Evolutionary conservation across 2,888 invertebrate genomes (phyloP).

Genomic region (Drosophila histrio): DNA sequence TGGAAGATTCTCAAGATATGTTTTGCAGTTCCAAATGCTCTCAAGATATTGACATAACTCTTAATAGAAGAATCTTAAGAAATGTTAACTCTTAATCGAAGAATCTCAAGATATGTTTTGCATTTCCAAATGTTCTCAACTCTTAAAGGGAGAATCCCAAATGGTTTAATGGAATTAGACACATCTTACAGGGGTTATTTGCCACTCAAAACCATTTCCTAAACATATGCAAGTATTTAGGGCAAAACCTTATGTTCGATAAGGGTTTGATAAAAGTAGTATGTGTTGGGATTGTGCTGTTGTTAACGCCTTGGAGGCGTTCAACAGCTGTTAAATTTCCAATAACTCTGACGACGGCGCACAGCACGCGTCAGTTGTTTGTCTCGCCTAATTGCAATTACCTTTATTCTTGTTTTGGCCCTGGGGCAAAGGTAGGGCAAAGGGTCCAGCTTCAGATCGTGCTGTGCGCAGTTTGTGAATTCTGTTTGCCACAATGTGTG

Average conservation of each 20-base stretch:
- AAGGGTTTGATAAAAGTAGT: constrained; percentile 9
- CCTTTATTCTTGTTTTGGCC: constrained; percentile 5
- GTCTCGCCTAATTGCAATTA: constrained; percentile 43
- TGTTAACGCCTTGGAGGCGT: constrained; percentile 49
- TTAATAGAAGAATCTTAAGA: not conserved
- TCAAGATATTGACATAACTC: not conserved
- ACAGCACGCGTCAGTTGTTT: constrained; percentile 71
- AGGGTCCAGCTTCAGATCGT: not conserved
- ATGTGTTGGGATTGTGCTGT: constrained; percentile 2
- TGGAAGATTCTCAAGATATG: too few species aligned
- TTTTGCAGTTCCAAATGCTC: not conserved
- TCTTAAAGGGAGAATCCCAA: too few species aligned
- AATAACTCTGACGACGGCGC: constrained; percentile 27
- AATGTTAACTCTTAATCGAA: too few species aligned
- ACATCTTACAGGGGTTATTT: too few species aligned
- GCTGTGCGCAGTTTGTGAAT: constrained; percentile 38
- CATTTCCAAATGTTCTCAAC: too few species aligned
- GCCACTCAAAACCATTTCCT: not conserved
- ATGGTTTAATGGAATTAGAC: too few species aligned
- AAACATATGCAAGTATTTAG: not conserved
- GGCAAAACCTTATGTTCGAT: constrained; percentile 13
- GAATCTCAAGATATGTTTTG: too few species aligned
- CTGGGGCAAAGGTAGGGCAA: constrained; percentile 11
- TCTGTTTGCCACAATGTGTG: constrained; percentile 23
- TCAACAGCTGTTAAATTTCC: constrained; percentile 56